Percentiles rank a stretch among this genome's conserved stretches.
These are phyloP conservation scores for Bos taurus DNA, from an alignment of 2,113 vertebrate species.

Conservation along the genomic window DNA sequence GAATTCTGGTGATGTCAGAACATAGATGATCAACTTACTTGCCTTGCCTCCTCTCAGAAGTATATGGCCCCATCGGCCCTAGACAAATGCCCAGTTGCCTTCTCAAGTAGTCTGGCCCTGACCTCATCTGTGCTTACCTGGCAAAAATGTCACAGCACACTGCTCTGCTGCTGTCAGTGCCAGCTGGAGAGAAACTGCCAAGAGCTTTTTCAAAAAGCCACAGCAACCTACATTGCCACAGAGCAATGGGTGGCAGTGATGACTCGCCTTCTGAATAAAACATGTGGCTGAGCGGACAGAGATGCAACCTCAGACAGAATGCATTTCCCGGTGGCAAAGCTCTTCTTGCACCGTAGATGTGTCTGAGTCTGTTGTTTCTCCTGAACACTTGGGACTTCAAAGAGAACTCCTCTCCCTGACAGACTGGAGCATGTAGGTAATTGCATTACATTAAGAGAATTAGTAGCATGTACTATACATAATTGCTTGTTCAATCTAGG, in stretches of 20 bases:
- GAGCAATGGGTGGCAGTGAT: neutral
- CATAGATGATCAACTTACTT: neutral
- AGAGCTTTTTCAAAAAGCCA: slow-evolving; percentile 16
- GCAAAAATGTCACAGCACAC: slow-evolving; percentile 18
- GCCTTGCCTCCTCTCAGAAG: neutral
- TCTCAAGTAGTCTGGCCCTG: neutral
- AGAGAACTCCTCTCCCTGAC: slow-evolving; percentile 26
- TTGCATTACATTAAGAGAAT: slow-evolving; percentile 38
- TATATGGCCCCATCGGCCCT: neutral
- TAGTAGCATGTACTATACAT: slow-evolving; percentile 11
- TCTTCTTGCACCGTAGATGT: neutral
- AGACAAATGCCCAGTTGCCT: neutral
- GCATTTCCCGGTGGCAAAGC: neutral
- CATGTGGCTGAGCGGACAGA: fast-evolving
- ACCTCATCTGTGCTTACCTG: neutral
- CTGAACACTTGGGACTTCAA: slow-evolving; percentile 34
- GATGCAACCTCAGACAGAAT: neutral
- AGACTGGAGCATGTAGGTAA: slow-evolving; percentile 44
- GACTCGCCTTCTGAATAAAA: slow-evolving; percentile 19
- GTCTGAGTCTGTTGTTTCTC: slow-evolving; percentile 19
- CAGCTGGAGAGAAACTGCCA: neutral
- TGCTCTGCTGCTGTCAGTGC: neutral
- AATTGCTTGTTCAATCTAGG: slow-evolving; percentile 30
- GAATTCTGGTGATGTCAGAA: neutral
- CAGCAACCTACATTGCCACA: neutral